A percentile compares a stretch with the other conserved stretches of the same genome.
phyloP scores from a whole-genome alignment of 2,113 vertebrate genomes.

The Cheilinus undulatus region DNA sequence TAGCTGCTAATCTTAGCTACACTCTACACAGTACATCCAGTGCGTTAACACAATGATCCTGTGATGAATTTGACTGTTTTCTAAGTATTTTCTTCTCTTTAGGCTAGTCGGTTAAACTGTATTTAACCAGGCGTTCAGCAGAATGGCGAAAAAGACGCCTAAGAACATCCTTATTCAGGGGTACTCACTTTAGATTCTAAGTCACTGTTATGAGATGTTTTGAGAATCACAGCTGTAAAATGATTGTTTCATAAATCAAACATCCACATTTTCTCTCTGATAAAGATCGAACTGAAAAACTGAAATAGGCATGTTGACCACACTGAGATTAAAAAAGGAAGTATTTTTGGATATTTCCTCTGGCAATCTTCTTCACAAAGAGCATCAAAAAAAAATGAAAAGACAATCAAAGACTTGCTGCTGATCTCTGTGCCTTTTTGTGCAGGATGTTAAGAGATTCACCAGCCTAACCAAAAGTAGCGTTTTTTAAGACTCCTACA shows the following conservation, averaged over 20 bases:
- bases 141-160: no score
- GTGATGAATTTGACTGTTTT: no score
- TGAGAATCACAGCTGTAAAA: conserved; percentile 7
- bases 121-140: no score
- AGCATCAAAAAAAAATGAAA: not conserved
- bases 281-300: conserved; percentile 17
- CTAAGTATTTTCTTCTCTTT: no score
- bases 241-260: not conserved
- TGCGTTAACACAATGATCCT: no score
- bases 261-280: not conserved
- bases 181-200: conserved; percentile 17
- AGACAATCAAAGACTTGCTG: conserved; percentile 11
- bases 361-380: not conserved
- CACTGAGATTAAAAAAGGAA: not conserved
- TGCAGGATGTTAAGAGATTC: conserved; percentile 3
- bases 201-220: conserved; percentile 5
- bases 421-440: conserved; percentile 9
- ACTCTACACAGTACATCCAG: no score
- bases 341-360: not conserved
- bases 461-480: not conserved
- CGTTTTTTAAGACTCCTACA: no score
- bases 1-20: no score
- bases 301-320: not conserved
- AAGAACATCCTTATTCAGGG: no score
- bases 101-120: no score